A percentile compares a stretch with the other conserved stretches of the same genome.
phyloP scores from a whole-genome alignment of 2,797 vertebrate genomes.

The Myripristis murdjan region DNA sequence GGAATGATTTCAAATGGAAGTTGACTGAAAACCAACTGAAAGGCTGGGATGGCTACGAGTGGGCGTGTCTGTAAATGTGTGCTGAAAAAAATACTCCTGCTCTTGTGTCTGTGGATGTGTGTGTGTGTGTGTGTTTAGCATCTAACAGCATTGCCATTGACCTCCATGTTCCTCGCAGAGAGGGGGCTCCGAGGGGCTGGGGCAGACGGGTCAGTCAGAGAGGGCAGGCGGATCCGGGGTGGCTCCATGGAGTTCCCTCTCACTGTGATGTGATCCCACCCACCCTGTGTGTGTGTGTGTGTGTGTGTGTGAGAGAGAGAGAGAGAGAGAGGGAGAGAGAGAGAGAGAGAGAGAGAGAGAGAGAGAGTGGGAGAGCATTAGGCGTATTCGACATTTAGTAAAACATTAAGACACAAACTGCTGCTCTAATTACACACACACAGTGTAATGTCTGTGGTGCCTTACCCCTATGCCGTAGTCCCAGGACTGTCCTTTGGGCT shows the following conservation, averaged over 20 bases:
- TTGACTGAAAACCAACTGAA: background rate
- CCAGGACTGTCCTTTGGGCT: conserved; percentile 93
- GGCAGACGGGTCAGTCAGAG: conserved; percentile 22
- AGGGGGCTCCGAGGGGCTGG: conserved; percentile 29
- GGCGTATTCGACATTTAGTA: no score
- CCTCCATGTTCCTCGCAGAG: conserved; percentile 67
- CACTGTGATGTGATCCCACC: conserved; percentile 95
- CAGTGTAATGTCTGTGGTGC: background rate
- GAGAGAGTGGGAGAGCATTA: conserved; percentile 24
- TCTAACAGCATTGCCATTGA: conserved; percentile 72
- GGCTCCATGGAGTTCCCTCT: conserved; percentile 90
- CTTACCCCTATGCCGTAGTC: conserved; percentile 98
- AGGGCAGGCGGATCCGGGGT: conserved; percentile 57
- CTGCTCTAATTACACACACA: background rate
- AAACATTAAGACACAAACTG: no score
- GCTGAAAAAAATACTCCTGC: no score
- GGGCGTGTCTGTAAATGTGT: background rate
- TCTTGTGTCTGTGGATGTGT: background rate
- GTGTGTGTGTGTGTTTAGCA: conserved; percentile 55
- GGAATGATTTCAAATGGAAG: conserved; percentile 6
- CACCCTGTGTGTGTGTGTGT: no score
- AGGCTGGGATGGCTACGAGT: conserved; percentile 1
- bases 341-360: conserved; percentile 63
- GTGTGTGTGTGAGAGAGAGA: conserved; percentile 17
- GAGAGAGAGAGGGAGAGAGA: background rate